Evolutionary conservation across 2,113 vertebrate species (phyloP).

Genomic region (Dromaius novaehollandiae): DNA sequence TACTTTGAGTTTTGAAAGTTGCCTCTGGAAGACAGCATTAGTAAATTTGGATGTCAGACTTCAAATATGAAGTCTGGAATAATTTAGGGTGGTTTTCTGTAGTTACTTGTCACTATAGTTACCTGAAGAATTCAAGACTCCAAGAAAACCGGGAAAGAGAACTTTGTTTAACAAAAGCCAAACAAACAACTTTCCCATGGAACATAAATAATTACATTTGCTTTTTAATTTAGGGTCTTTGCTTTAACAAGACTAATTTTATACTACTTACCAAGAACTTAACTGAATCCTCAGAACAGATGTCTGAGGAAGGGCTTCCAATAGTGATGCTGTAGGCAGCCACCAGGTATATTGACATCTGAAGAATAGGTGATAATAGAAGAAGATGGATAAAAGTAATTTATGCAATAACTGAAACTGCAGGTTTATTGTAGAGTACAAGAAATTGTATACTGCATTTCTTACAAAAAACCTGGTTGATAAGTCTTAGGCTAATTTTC

Average conservation of each 20-base stretch:
- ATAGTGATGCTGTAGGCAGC: not conserved
- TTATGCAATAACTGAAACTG: not conserved
- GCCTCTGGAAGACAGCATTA: not conserved
- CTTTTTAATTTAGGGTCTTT: not conserved
- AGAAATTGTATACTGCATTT: not conserved
- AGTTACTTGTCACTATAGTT: not conserved
- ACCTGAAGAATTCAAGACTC: not conserved
- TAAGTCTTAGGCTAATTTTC: not conserved
- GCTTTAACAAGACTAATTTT: not conserved
- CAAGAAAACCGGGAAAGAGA: not conserved
- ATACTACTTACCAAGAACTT: not conserved
- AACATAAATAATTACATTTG: not conserved
- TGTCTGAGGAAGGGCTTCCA: slow-evolving; percentile 9
- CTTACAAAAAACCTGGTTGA: not conserved
- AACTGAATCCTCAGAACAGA: not conserved
- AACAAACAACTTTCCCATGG: not conserved
- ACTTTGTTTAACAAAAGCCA: not conserved
- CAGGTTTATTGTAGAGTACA: not conserved
- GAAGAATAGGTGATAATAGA: not conserved
- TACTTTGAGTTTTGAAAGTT: not conserved
- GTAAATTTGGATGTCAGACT: not conserved
- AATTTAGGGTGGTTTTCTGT: not conserved
- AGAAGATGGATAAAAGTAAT: not conserved
- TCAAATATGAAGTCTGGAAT: not conserved
- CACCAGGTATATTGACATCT: not conserved